A percentile compares a stretch with the other conserved stretches of the same genome.
phyloP scores from a whole-genome alignment of 2,888 invertebrate genomes.

The Erebia ligea region DNA sequence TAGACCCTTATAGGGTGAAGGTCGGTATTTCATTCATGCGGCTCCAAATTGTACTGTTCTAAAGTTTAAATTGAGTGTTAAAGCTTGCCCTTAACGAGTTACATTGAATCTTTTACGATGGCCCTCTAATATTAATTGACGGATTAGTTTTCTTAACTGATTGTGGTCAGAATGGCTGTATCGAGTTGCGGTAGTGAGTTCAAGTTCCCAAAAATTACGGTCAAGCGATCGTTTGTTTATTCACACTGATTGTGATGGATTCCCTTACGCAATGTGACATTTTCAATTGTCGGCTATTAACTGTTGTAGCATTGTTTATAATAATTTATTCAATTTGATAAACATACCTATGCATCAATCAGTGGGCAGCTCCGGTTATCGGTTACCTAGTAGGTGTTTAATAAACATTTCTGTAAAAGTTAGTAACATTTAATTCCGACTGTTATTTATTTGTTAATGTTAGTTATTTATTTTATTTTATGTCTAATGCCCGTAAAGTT shows the following conservation, averaged over 20 bases:
- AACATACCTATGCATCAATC: neutral
- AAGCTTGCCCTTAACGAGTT: conserved; percentile 38
- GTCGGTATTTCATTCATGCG: too few species aligned
- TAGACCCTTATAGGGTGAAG: too few species aligned
- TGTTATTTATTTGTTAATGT: too few species aligned
- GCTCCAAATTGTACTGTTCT: too few species aligned
- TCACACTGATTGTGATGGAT: conserved; percentile 25
- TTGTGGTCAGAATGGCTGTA: conserved; percentile 48
- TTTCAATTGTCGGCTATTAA: conserved; percentile 18
- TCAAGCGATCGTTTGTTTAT: conserved; percentile 19
- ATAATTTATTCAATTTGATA: conserved; percentile 16
- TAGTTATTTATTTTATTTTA: neutral
- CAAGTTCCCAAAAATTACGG: conserved; percentile 28
- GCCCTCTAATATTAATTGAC: conserved; percentile 59
- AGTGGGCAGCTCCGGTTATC: neutral
- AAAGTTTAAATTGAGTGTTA: neutral
- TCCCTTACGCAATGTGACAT: conserved; percentile 14
- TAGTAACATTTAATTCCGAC: too few species aligned
- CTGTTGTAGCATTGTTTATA: conserved; percentile 11
- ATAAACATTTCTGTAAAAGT: too few species aligned
- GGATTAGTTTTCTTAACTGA: conserved; percentile 62
- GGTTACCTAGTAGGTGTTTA: neutral
- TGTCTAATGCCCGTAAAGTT: neutral
- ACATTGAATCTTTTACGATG: conserved; percentile 42
- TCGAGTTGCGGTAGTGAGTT: conserved; percentile 30